Percentiles rank a stretch among this genome's conserved stretches.
phyloP scores from a whole-genome alignment of 2,797 vertebrate genomes.

The Alca torda region DNA sequence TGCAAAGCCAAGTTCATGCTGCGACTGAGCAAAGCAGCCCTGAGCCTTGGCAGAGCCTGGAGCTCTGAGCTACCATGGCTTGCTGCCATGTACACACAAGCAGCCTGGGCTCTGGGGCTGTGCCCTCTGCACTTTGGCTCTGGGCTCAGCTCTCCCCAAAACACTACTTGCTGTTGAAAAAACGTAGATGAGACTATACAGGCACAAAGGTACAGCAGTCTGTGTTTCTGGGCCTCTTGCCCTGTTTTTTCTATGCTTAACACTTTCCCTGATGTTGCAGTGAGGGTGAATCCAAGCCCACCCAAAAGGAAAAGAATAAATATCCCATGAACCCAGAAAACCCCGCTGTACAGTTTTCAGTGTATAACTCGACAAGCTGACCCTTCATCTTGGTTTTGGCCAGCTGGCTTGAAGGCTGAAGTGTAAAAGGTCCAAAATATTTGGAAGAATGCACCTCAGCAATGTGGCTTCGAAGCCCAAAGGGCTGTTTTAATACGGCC shows the following conservation, averaged over 20 bases:
- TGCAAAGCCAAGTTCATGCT: too few species aligned
- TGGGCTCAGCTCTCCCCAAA: not conserved
- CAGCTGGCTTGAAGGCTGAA: not conserved
- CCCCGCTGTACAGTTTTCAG: not conserved
- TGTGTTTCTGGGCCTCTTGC: not conserved
- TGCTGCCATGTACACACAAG: not conserved
- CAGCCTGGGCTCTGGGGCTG: not conserved
- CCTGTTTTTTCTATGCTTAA: not conserved
- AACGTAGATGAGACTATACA: not conserved
- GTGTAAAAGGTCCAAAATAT: not conserved
- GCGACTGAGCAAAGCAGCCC: not conserved
- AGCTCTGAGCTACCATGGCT: not conserved
- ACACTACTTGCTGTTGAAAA: not conserved
- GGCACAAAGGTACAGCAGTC: not conserved
- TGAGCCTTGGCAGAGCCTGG: not conserved
- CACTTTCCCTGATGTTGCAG: not conserved
- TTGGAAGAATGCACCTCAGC: not conserved
- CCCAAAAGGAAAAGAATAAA: not conserved
- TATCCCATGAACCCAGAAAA: not conserved
- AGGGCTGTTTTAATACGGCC: not conserved
- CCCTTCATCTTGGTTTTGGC: not conserved
- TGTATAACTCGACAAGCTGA: not conserved
- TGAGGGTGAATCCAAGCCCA: not conserved
- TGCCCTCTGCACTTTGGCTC: not conserved
- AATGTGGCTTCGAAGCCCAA: not conserved